Evolutionary conservation across 2,888 invertebrate species (phyloP), one percentile per base, ranked within the genome.

Genomic region (Drosophila macrospina): DNA sequence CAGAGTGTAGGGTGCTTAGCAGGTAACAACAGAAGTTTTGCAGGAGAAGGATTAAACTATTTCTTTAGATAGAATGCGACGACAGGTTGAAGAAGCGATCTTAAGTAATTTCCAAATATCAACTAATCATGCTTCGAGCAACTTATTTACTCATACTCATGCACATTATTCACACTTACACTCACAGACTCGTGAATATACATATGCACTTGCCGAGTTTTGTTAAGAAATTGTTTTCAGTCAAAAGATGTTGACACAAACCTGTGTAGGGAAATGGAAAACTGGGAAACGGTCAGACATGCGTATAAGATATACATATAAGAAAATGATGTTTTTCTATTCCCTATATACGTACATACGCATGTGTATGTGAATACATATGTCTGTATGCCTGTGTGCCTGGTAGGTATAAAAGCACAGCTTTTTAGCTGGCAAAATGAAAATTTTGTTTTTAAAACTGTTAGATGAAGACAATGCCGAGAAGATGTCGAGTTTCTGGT

Each of bases 361-460:
- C 11, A 2, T 24, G 16, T 16, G 11, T 30, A 5, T 30, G 11
- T 30, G 34, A n/a, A 26, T 30, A 44, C 20, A 20, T 50, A 32
- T 32, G 16, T 44, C 8, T 37, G 42, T 36, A 20, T 3, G 20
- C 3, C 1, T 20, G 20, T 20, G 20, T 20, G 20, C 20, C 20
- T 34, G 36, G 45, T 51, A 69, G 62, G 41, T 61, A 69, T 39
- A n/a, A 69, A 69, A 69, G 50, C 41, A 48, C 34, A 32, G 55
- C 42, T 69, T 78, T 74, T 80, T 60, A 60, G 70, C 60, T 67
- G 67, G 67, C 60, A 69, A 75, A 84, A 68, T 74, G 63, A 66
- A 81, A 74, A 85, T 69, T 75, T 74, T 75, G 75, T 81, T 78
- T 85, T 85, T 64, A 56, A 73, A 57, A 65, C 50, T 51, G 65